These are phyloP conservation scores for Cistogaster globosa DNA, from an alignment of 2,888 invertebrate species.

Conservation along the genomic window DNA sequence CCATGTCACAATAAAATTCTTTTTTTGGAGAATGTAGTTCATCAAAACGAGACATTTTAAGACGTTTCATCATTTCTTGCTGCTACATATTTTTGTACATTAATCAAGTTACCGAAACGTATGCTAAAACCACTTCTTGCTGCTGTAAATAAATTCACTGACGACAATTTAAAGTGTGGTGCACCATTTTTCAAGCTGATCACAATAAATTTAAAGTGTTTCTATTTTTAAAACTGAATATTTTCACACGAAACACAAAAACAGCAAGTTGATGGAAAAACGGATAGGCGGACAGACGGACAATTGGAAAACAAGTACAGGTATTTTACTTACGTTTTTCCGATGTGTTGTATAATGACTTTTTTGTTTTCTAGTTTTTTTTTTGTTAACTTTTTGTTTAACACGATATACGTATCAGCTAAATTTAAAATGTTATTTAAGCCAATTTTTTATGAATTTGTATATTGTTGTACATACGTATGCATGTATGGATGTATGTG, in stretches of 20 bases:
- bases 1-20: neutral
- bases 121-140: slow-evolving; percentile 13
- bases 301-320: slow-evolving; percentile 41
- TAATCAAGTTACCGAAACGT: slow-evolving; percentile 30
- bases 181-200: slow-evolving; percentile 45
- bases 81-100: slow-evolving; percentile 6
- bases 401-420: slow-evolving; percentile 24
- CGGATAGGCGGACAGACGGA: neutral
- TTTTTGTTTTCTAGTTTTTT: slow-evolving; percentile 15
- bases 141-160: slow-evolving; percentile 32
- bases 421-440: slow-evolving; percentile 56
- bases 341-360: slow-evolving; percentile 61
- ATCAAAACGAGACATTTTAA: slow-evolving; percentile 11
- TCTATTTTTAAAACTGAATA: slow-evolving; percentile 54
- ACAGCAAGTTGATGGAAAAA: slow-evolving; percentile 46
- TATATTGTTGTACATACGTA: neutral
- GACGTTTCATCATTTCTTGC: slow-evolving; percentile 41
- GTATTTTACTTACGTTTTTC: slow-evolving; percentile 54
- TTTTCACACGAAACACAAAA: slow-evolving; percentile 62
- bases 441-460: slow-evolving; percentile 32
- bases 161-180: slow-evolving; percentile 38
- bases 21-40: slow-evolving; percentile 10
- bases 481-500: neutral
- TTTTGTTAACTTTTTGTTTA: slow-evolving; percentile 16
- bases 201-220: slow-evolving; percentile 53